These are phyloP conservation scores for Rhyacophila evoluta DNA, from an alignment of 2,888 invertebrate species.

Conservation along the genomic window DNA sequence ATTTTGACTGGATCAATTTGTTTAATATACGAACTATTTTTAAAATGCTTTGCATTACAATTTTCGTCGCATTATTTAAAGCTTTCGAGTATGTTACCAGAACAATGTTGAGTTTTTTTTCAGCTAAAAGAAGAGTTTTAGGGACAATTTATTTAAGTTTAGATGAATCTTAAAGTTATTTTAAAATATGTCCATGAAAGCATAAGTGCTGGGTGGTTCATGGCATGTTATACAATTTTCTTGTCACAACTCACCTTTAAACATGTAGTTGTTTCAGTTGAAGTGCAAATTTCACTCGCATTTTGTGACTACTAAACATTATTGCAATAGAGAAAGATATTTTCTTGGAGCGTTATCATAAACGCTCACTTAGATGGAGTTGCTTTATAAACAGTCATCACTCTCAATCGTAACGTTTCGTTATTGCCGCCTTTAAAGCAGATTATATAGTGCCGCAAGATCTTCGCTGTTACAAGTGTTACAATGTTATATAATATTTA, in stretches of 20 bases:
- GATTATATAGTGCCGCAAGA: conserved; percentile 40
- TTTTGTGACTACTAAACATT: background rate
- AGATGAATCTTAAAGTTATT: too few relatives aligned
- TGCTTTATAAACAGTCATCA: conserved; percentile 42
- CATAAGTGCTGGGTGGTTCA: too few relatives aligned
- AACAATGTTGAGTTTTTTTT: too few relatives aligned
- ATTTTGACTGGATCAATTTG: too few relatives aligned
- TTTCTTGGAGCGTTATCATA: conserved; percentile 28
- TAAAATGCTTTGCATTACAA: too few relatives aligned
- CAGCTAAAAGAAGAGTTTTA: too few relatives aligned
- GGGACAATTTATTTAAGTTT: too few relatives aligned
- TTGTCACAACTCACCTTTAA: background rate
- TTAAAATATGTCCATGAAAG: too few relatives aligned
- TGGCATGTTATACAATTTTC: background rate
- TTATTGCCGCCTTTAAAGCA: conserved; percentile 48
- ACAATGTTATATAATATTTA: background rate
- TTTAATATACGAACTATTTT: too few relatives aligned
- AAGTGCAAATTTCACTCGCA: background rate
- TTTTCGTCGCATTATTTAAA: too few relatives aligned
- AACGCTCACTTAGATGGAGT: conserved; percentile 36
- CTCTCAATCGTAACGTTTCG: conserved; percentile 43
- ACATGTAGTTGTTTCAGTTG: background rate
- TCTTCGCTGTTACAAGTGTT: background rate
- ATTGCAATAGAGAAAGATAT: background rate
- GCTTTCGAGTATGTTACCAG: too few relatives aligned